Base-by-base conservation (phyloP, 2,797 vertebrate species). In the Babyrousa celebensis region DNA sequence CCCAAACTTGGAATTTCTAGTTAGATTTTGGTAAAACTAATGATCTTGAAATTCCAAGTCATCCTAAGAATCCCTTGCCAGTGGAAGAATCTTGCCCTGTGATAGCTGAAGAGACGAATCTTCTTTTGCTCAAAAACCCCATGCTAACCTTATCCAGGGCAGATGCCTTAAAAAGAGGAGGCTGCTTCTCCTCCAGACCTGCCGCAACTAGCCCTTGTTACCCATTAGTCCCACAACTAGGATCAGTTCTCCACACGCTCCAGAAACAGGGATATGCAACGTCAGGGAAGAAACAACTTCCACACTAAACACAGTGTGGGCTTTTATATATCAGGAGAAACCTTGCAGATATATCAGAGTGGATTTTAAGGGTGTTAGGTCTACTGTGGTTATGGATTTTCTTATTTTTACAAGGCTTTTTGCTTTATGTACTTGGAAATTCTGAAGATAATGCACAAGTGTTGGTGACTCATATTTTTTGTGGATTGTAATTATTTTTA, bases 1-100 rank as follows among this genome's bases (percentile, higher is more conserved):
- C 74, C 65, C 56, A 58, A 91, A 84, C 54, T 27, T 71, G 82
- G 54, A 88, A 29, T 79, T 27, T 71, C 70, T 92, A 16, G 20
- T 32, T 93, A 54, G 92, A 91, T 43, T 89, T 52, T 48, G 27
- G 74, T 74, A 68, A 94, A 94, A 94, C 23, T 25, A 74, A 85
- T 10, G 65, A 17, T 56, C 67, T 75, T 65, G 56, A 89, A 92
- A 86, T 1, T 3, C 25, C 23, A 29, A n/a, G 15, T 86, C 72
- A 56, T 36, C 17, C n/a, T 1, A 18, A 65, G 3, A 60, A 85
- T 87, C 12, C 10, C 40, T 75, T 25, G 36, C 16, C 21, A 36
- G 17, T 6, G 11, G 8, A 48, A 40, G 27, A 21, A 2, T 17
- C 52, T 85, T 70, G 29, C 20, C 58, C 15, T 56, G 23, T 32